Evolutionary conservation across 2,888 invertebrate genomes (phyloP).

Genomic region (Macropis europaea): DNA sequence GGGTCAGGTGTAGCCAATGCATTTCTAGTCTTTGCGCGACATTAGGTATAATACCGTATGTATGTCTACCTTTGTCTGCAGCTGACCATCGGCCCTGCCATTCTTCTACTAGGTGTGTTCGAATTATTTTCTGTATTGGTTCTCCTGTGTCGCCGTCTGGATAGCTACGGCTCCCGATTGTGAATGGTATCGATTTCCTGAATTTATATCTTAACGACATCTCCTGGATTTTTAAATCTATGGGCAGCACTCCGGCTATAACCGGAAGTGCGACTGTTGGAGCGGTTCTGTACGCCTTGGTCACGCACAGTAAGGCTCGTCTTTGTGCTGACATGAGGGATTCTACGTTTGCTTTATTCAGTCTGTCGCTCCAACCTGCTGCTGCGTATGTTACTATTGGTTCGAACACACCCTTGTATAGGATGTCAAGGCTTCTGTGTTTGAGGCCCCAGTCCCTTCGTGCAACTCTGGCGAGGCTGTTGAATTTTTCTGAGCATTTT

Average conservation of each 20-base stretch:
- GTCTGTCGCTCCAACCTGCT: constrained; percentile 20
- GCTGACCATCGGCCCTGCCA: too few relatives aligned
- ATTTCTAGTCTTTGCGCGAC: too few relatives aligned
- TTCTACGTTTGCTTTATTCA: background rate
- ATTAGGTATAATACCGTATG: too few relatives aligned
- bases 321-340: background rate
- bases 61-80: too few relatives aligned
- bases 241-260: background rate
- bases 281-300: background rate
- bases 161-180: too few relatives aligned
- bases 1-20: too few relatives aligned
- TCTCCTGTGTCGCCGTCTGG: too few relatives aligned
- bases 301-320: background rate
- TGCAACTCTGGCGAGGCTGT: background rate
- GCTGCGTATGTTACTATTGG: constrained; percentile 39
- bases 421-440: background rate
- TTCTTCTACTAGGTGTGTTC: too few relatives aligned
- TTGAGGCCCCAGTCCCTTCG: constrained; percentile 37
- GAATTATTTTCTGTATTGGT: too few relatives aligned
- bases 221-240: background rate
- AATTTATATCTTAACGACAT: too few relatives aligned
- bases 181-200: too few relatives aligned
- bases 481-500: background rate
- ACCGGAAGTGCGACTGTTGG: background rate
- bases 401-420: constrained; percentile 35